Conservation (phyloP, 2,888 invertebrate genomes). For the Epistrophe grossulariae region DNA sequence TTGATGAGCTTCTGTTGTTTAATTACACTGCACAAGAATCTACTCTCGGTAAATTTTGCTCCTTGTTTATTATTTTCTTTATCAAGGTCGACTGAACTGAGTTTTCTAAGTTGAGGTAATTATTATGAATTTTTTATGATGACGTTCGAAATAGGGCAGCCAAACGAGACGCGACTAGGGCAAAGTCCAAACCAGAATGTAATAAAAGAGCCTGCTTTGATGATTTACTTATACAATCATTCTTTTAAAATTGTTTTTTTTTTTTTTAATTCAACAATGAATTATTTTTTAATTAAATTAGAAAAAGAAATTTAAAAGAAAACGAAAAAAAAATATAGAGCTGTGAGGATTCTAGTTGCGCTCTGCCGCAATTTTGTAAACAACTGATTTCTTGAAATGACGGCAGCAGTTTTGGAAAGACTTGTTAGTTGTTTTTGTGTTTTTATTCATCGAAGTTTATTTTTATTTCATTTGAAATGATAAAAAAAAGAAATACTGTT, state of each 20-base stretch:
- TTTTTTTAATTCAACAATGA: constrained; percentile 8
- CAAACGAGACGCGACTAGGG: background rate
- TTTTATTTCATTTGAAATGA: no score
- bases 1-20: background rate
- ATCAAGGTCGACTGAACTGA: constrained; percentile 4
- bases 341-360: constrained; percentile 9
- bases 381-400: no score
- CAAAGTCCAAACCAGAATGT: constrained; percentile 34
- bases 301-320: constrained; percentile 47
- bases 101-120: constrained; percentile 1
- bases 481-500: no score
- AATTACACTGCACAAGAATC: background rate
- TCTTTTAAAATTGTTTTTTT: background rate
- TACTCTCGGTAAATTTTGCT: constrained; percentile 41
- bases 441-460: no score
- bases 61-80: background rate
- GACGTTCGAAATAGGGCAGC: background rate
- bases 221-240: constrained; percentile 32
- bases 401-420: no score
- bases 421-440: no score
- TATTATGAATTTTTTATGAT: constrained; percentile 17
- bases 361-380: constrained; percentile 35
- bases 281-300: constrained; percentile 44
- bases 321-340: constrained; percentile 36
- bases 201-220: background rate